Evolutionary conservation across 2,113 vertebrate species (phyloP).

Genomic region (Vimba vimba): DNA sequence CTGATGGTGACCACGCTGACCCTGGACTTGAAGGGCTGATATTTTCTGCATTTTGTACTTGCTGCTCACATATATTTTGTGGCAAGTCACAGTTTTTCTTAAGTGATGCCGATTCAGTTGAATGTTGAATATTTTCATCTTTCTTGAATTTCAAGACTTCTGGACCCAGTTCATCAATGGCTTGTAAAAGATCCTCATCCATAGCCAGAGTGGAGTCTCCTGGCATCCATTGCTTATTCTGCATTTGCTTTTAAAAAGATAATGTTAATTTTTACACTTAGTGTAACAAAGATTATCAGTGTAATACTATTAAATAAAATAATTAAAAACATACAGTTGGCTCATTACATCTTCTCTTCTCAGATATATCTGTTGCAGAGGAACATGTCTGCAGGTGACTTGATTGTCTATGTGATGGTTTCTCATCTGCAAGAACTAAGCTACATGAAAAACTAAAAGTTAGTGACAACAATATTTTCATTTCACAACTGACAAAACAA

Average conservation of each 20-base stretch:
- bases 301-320: background rate
- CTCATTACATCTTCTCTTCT: background rate
- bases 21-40: constrained; percentile 15
- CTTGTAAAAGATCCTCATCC: constrained; percentile 67
- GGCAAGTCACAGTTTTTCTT: constrained; percentile 33
- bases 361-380: constrained; percentile 41
- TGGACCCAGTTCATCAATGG: constrained; percentile 56
- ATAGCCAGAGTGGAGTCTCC: constrained; percentile 66
- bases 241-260: constrained; percentile 40
- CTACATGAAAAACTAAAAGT: constrained; percentile 23
- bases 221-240: constrained; percentile 55
- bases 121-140: background rate
- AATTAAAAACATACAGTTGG: constrained; percentile 57
- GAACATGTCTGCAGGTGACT: background rate
- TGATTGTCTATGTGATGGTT: constrained; percentile 41
- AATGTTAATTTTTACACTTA: background rate
- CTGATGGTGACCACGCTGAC: constrained; percentile 1
- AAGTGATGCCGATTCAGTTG: constrained; percentile 15
- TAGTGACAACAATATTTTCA: background rate
- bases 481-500: background rate
- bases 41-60: constrained; percentile 25
- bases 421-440: constrained; percentile 51
- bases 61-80: constrained; percentile 11
- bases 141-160: constrained; percentile 27
- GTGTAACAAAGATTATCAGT: background rate